Evolutionary conservation across 2,113 vertebrate species (phyloP).

Genomic region (Etheostoma cragini): DNA sequence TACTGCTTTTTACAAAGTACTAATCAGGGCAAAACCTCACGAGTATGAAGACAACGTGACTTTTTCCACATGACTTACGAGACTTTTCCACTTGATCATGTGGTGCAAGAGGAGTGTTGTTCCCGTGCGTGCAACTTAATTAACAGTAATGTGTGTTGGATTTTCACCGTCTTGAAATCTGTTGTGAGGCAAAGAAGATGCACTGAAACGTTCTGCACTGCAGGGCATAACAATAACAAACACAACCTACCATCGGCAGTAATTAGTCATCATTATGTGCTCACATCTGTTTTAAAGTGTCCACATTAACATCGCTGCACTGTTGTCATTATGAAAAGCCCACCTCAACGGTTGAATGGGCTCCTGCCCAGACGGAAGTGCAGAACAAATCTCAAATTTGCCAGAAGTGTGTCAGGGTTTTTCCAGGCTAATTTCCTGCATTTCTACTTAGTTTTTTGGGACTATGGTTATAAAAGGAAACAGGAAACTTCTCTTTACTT

Average conservation of each 20-base stretch:
- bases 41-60: too few species aligned
- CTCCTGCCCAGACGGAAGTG: too few species aligned
- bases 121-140: neutral
- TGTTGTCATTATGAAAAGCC: too few species aligned
- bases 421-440: too few species aligned
- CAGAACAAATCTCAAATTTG: too few species aligned
- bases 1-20: neutral
- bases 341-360: too few species aligned
- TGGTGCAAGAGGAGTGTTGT: neutral
- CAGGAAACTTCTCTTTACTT: too few species aligned
- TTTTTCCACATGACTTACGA: constrained; percentile 16
- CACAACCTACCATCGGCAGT: neutral
- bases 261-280: constrained; percentile 25
- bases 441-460: too few species aligned
- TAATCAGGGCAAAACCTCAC: neutral
- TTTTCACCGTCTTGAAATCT: neutral
- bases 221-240: neutral
- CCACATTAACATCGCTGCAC: neutral
- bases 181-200: neutral
- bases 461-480: too few species aligned
- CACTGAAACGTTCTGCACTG: neutral
- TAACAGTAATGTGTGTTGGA: neutral
- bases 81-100: constrained; percentile 16
- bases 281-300: constrained; percentile 26
- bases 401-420: too few species aligned